Evolutionary conservation across 30 jellyfish, hydroid and myxozoan genomes (phyloP).

Genomic region (Morbakka virulenta): DNA sequence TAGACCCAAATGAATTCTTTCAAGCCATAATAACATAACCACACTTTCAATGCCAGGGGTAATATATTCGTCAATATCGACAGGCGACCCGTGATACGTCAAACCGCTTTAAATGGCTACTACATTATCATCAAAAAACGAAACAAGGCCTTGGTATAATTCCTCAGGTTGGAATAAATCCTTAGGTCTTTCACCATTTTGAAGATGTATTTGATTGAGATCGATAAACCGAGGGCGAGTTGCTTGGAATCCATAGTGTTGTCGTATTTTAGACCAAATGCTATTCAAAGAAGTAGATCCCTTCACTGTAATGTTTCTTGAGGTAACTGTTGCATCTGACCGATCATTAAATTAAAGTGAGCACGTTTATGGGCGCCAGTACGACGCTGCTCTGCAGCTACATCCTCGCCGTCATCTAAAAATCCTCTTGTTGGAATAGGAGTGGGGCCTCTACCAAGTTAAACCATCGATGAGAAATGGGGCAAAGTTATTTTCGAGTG

Average conservation of each 20-base stretch:
- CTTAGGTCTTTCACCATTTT: conserved; percentile 28
- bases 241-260: conserved; percentile 29
- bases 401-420: conserved; percentile 9
- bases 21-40: conserved; percentile 28
- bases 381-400: conserved; percentile 26
- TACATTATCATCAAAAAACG: conserved; percentile 25
- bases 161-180: conserved; percentile 54
- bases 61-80: conserved; percentile 11
- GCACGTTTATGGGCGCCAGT: conserved; percentile 44
- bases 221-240: conserved; percentile 22
- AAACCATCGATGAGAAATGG: conserved; percentile 29
- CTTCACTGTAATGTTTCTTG: conserved; percentile 47
- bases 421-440: conserved; percentile 32
- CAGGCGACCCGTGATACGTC: conserved; percentile 17
- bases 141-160: conserved; percentile 28
- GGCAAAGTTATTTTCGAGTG: conserved; percentile 15
- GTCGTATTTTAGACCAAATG: conserved; percentile 9
- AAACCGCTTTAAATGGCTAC: conserved; percentile 4
- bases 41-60: conserved; percentile 32
- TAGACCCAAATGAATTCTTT: conserved; percentile 8
- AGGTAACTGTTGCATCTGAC: conserved; percentile 17
- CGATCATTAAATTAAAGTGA: conserved; percentile 12
- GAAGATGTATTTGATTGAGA: not conserved
- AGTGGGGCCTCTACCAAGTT: conserved; percentile 18
- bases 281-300: conserved; percentile 7